Conservation (phyloP, 2,888 invertebrate species). For the Tetrapedia diversipes region DNA sequence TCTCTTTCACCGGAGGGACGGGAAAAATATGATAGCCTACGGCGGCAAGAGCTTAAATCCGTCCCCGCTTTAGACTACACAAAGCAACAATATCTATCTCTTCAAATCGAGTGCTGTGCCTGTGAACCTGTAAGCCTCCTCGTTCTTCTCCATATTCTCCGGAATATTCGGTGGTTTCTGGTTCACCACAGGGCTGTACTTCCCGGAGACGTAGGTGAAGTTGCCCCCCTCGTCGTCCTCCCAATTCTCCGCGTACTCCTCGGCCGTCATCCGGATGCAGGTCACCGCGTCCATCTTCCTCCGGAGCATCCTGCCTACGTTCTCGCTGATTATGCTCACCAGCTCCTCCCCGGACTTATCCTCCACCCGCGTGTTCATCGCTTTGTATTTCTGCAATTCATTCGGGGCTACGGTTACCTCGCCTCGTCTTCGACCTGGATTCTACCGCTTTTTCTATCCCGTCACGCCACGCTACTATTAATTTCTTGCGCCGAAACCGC, state of each 20-base stretch:
- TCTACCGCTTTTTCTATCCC: constrained; percentile 8
- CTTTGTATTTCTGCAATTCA: constrained; percentile 88
- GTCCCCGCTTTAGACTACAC: no score
- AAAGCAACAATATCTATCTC: background rate
- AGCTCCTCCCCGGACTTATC: constrained; percentile 91
- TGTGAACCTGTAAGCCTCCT: constrained; percentile 61
- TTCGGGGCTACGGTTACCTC: constrained; percentile 13
- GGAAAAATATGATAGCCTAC: no score
- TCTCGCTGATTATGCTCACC: constrained; percentile 90
- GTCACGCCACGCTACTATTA: constrained; percentile 37
- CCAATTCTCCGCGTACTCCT: constrained; percentile 86
- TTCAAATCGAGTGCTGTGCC: background rate
- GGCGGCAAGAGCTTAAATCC: no score
- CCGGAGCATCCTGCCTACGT: constrained; percentile 93
- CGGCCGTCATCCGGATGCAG: constrained; percentile 91
- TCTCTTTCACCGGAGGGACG: no score
- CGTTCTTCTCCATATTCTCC: constrained; percentile 75
- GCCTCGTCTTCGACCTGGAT: constrained; percentile 28
- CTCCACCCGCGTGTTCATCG: constrained; percentile 90
- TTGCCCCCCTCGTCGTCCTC: constrained; percentile 78
- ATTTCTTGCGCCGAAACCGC: constrained; percentile 32
- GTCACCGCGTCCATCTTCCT: constrained; percentile 95
- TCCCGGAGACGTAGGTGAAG: constrained; percentile 91
- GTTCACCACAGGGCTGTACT: constrained; percentile 86
- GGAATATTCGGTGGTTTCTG: constrained; percentile 74